Base-by-base conservation (phyloP, 2,888 invertebrate species). In the Parochlus steinenii region DNA sequence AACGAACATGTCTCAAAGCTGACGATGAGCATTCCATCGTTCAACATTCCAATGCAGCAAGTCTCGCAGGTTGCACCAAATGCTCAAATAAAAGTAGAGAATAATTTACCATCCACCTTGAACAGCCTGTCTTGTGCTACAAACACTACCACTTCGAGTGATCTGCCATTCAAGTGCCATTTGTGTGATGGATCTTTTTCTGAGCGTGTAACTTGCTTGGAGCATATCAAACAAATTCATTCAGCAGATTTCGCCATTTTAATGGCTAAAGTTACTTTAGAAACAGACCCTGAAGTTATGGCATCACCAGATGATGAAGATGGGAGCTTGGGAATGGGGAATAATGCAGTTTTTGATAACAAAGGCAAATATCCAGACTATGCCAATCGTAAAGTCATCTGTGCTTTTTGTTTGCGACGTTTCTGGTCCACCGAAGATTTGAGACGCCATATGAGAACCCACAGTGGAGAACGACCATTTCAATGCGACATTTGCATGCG, bases 361-460 rank as follows among this genome's bases (percentile, higher is more conserved):
- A 63, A 67, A 42, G 81, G 82, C 28, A 79, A 80, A 47, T 81
- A 83, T 53, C 83, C 83, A 0, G 85, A 85, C 52, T 85, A 86
- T 49, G 79, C 80, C 39, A 83, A 85, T 48, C 67, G 85, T 48
- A 85, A 85, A 66, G 85, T 81, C 5, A 80, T 85, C 38, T 87
- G 92, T 54, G 87, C 89, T 0, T 86, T 92, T 51, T 93, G 92
- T 55, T 69, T 89, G 53, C 78, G 90, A 41, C 74, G 89, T 30
- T 92, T 92, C 62, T 90, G 89, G 89, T 90, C 90, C 0, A 83
- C 89, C 0, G 90, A 92, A 54, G 92, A 93, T 55, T 63, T 92
- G 5, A 69, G 90, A 0, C 72, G 90, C 1, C 93, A 93, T 57
- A 90, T 92, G 86, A 65, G 89, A 14, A 90, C 89, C 0, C 92